These are phyloP conservation scores for Diorhabda elongata DNA, from an alignment of 1,140 invertebrate genomes.

Conservation along the genomic window DNA sequence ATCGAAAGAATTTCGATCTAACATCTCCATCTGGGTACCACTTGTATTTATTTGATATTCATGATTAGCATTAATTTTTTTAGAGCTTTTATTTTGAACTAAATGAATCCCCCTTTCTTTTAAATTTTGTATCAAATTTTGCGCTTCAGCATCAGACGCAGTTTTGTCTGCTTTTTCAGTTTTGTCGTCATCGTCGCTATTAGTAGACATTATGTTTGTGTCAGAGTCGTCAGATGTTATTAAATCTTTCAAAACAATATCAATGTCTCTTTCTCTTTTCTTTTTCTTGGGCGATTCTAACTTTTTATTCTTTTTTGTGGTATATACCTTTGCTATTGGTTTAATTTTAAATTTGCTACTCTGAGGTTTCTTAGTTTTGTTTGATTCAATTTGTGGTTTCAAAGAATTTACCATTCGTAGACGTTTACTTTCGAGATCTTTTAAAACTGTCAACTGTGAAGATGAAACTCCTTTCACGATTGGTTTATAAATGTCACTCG, in stretches of 20 bases:
- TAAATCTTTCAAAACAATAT: neutral
- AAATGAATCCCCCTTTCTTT: slow-evolving; percentile 17
- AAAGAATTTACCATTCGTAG: neutral
- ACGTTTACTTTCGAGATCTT: slow-evolving; percentile 10
- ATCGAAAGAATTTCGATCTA: slow-evolving; percentile 9
- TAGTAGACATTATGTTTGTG: neutral
- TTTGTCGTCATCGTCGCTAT: neutral
- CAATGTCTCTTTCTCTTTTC: neutral
- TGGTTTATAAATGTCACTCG: neutral
- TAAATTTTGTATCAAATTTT: slow-evolving; percentile 15
- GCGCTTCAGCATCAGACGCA: slow-evolving; percentile 13
- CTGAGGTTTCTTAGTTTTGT: neutral
- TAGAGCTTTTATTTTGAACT: slow-evolving; percentile 14
- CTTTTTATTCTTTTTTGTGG: neutral
- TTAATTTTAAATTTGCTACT: slow-evolving; percentile 14
- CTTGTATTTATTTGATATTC: slow-evolving; percentile 2
- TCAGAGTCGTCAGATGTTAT: neutral
- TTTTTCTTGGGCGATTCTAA: neutral
- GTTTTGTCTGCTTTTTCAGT: slow-evolving; percentile 5
- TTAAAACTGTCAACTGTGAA: neutral
- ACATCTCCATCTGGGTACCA: slow-evolving; percentile 6
- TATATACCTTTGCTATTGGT: neutral
- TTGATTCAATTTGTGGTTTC: neutral
- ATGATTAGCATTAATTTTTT: neutral
- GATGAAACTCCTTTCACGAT: neutral